phyloP scores from a whole-genome alignment of 2,888 invertebrate species.

The Auanema sp. region DNA sequence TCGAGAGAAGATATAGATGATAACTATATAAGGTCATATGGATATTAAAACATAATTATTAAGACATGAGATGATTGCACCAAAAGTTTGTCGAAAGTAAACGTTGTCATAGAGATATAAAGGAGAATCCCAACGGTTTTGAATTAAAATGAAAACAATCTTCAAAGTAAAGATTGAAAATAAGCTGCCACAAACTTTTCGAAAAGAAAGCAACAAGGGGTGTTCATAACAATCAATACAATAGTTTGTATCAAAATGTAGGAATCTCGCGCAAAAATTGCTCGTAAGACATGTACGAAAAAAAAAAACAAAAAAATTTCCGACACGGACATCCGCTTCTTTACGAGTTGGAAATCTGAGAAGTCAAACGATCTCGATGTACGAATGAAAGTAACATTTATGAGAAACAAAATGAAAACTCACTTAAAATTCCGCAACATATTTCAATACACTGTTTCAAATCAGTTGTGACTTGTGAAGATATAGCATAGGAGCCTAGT shows the following conservation, averaged over 20 bases:
- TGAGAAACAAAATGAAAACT: slow-evolving; percentile 21
- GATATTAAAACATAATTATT: neutral
- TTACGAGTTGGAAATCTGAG: neutral
- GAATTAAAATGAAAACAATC: no score
- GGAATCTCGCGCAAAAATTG: slow-evolving; percentile 6
- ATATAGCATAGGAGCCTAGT: slow-evolving; percentile 37
- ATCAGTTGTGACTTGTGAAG: slow-evolving; percentile 44
- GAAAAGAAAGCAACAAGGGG: neutral
- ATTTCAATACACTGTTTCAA: slow-evolving; percentile 52
- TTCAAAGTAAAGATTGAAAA: no score
- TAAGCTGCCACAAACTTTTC: no score
- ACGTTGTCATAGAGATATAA: neutral
- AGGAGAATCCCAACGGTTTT: slow-evolving; percentile 1
- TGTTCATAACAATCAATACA: slow-evolving; percentile 2
- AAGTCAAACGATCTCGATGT: neutral
- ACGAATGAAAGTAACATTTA: neutral
- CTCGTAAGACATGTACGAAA: neutral
- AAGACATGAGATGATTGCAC: neutral
- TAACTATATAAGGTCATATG: no score
- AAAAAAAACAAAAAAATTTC: neutral
- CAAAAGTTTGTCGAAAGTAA: neutral
- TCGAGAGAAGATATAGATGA: no score
- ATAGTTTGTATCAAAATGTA: neutral
- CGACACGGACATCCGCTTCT: slow-evolving; percentile 1
- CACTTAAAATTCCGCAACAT: slow-evolving; percentile 53